phyloP scores from a whole-genome alignment of 2,797 vertebrate genomes.

The Novumbra hubbsi region DNA sequence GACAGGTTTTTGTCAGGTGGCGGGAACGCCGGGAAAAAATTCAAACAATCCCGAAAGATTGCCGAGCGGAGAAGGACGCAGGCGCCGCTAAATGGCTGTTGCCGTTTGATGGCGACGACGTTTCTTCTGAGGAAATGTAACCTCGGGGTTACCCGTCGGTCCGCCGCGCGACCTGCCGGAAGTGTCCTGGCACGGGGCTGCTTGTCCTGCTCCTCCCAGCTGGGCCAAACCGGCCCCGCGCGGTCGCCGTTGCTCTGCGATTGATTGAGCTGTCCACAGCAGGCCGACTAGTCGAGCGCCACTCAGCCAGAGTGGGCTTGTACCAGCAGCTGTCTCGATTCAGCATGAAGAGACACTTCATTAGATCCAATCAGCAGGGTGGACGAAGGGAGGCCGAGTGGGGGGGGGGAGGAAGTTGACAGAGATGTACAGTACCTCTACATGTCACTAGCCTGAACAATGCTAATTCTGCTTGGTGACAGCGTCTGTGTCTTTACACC shows the following conservation, averaged over 20 bases:
- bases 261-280: conserved; percentile 44
- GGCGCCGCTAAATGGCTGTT: background rate
- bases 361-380: conserved; percentile 36
- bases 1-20: background rate
- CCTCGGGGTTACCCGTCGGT: background rate
- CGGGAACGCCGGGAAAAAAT: background rate
- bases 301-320: conserved; percentile 20
- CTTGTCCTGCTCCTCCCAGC: background rate
- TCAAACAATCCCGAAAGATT: background rate
- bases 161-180: too few relatives aligned
- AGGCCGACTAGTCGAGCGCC: conserved; percentile 23
- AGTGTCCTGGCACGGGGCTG: background rate
- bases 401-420: background rate
- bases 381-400: background rate
- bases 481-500: too few relatives aligned
- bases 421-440: background rate
- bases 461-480: background rate
- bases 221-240: background rate
- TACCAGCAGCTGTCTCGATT: conserved; percentile 41
- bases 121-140: background rate
- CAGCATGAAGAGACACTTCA: conserved; percentile 41
- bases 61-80: background rate
- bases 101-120: background rate
- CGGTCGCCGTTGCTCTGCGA: conserved; percentile 33
- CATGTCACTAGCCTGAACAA: background rate